Evolutionary conservation across 2,113 vertebrate genomes (phyloP), one percentile per base, ranked within the genome.

Genomic region (Strigops habroptila): DNA sequence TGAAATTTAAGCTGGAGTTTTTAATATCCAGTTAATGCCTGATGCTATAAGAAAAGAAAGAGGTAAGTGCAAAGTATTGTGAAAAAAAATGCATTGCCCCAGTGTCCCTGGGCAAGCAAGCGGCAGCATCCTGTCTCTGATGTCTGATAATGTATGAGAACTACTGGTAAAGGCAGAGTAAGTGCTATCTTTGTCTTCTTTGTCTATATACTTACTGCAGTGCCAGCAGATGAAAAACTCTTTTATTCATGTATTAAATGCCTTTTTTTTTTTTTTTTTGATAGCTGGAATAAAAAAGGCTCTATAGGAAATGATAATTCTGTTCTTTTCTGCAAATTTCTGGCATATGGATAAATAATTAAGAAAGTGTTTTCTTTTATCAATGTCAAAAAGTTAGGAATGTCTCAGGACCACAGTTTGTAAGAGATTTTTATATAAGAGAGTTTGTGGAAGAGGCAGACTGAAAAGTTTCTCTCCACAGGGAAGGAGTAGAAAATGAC

Each of bases 1-100:
- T 92, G 78, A 96, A 96, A 91, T 75, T 87, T 95, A 91, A 97
- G 80, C 67, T 94, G 63, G 67, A 59, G 52, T 96, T 96, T 95
- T 88, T 55, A 92, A 93, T 88, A 95, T 71, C 60, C 51, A 93
- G 78, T 93, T 97, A 90, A 90, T 70, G 73, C 84, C 90, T 85
- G 86, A 94, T 93, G 18, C 69, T 75, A 39, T 57, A 65, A 55
- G 24, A 77, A 55, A 84, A 86, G 39, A 80, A 81, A 85, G 53
- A 74, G 25, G 70, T 33, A 69, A 57, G 18, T 17, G 30, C 23
- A 60, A 91, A 78, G 37, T 7, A 60, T 30, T 51, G 28, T 44
- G 41, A 75, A 88, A 93, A 23, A 63, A 63, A 88, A 69, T 14
- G 2, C 5, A 10, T 53, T 69, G 22, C 19, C 17, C 8, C 48